Conservation (phyloP, 2,113 vertebrate species). For the Oryzias javanicus region DNA sequence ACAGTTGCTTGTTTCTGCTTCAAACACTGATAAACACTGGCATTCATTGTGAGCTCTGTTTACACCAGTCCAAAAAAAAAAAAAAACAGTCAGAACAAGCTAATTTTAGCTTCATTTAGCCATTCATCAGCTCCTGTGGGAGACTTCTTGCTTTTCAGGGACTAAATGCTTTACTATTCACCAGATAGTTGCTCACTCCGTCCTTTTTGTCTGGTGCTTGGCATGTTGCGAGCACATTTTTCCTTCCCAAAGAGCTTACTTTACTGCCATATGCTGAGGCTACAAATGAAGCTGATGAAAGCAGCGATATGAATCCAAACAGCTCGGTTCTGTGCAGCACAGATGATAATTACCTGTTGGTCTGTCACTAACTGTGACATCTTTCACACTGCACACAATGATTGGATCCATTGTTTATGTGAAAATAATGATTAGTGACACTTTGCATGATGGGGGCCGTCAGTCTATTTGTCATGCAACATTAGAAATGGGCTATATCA, state of each 20-base stretch:
- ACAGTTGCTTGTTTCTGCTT: conserved; percentile 10
- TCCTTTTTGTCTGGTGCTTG: background rate
- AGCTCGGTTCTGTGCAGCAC: background rate
- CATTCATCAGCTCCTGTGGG: background rate
- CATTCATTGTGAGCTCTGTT: conserved; percentile 7
- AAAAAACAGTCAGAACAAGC: conserved; percentile 5
- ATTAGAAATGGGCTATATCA: background rate
- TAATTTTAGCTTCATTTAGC: conserved; percentile 3
- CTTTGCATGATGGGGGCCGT: background rate
- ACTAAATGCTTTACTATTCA: background rate
- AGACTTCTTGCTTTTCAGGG: background rate
- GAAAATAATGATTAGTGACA: background rate
- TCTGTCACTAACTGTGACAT: conserved; percentile 6
- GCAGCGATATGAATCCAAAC: background rate
- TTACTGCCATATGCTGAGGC: conserved; percentile 10
- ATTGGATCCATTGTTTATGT: background rate
- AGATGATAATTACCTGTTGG: conserved; percentile 1
- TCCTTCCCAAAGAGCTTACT: background rate
- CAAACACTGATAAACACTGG: conserved; percentile 4
- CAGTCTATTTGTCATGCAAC: background rate
- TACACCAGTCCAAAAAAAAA: conserved; percentile 2
- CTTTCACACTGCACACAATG: background rate
- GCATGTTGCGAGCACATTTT: background rate
- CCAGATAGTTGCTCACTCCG: conserved; percentile 1
- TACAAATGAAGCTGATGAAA: conserved; percentile 7